Evolutionary conservation across 2,113 vertebrate species (phyloP), one percentile per base, ranked within the genome.

Genomic region (Brachionichthys hirsutus): DNA sequence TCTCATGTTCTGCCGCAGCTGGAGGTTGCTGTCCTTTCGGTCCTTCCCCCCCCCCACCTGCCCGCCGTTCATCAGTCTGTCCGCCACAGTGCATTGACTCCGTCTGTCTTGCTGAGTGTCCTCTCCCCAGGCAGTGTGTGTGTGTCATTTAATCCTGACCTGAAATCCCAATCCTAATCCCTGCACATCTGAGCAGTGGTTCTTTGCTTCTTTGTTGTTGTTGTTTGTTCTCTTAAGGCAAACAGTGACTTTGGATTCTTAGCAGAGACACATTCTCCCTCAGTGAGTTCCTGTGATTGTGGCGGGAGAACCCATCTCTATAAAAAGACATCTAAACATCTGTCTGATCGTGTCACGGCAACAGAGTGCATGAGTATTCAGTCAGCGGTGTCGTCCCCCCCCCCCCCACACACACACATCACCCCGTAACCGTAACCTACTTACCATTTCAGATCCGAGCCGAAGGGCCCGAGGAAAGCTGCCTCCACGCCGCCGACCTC

Each of bases 261-360:
- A 35, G 9, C 9, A 9, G 9, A 35, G 34, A 35, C 77, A 78
- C 67, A 84, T 76, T 80, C 3, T 34, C 1, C 54, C 35, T 58
- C 43, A 17, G 38, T 14, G 43, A 34, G 50, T 47, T 30, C 53
- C 63, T 68, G 79, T 57, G 52, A 62, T 46, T 38, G 71, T 62
- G 50, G 66, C 6, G 12, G 72, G 68, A 66, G 72, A 81, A 62
- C 67, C 73, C 59, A 44, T 0, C 47, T n/a, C 78, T 83, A 85
- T 78, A 74, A 83, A 89, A 85, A 87, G 47, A 83, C 67, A 82
- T 85, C 69, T n/a, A 77, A 77, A 80, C 73, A 81, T 83, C 64
- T 84, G 78, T 75, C 0, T 20, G 64, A 76, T 61, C 45, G 64
- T 53, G 36, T 58, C 36, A 43, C 64, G 34, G 34, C 49, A 35